Base-by-base conservation (phyloP, 2,113 vertebrate genomes). In the Dromas ardeola region DNA sequence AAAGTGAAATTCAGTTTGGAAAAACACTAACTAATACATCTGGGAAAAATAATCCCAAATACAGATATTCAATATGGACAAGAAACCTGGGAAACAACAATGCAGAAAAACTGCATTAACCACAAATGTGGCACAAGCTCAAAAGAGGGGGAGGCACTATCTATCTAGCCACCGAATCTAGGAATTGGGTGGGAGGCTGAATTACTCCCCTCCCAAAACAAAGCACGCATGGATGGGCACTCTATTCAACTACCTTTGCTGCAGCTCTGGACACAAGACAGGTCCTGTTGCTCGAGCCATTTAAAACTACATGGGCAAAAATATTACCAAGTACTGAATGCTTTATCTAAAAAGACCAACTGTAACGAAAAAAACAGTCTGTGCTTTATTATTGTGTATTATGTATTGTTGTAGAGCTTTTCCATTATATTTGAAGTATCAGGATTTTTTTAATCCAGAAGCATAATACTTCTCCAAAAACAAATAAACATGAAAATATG, bases 21-120 rank as follows among this genome's bases (percentile, higher is more conserved):
- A 96, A 96, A 93, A 80, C 30, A 93, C 36, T 77, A 91, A 45
- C 56, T 72, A 88, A 92, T 79, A 69, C 36, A 59, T 72, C 49
- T 73, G 69, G 77, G 86, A 70, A 90, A 96, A 95, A 96, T 34
- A 96, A 96, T 76, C 72, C 82, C 79, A 89, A 88, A 77, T 78
- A 95, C 5, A 94, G 76, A 86, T 81, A 63, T 34, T 79, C 76
- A 87, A 27, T n/a, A 92, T 8, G 34, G 66, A 59, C 65, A 86
- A 91, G 83, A 92, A 95, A 95, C 53, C 77, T 73, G 91, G 78
- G 71, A 73, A 92, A 91, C 22, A 89, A 79, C 43, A 84, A 85
- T 30, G n/a, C 81, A 73, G 32, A 61, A 91, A 88, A 86, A 56
- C 19, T 32, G 52, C 50, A 78, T 38, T 47, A 78, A 92, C 52